phyloP scores from a whole-genome alignment of 2,888 invertebrate species.

The Corbicula japonica region DNA sequence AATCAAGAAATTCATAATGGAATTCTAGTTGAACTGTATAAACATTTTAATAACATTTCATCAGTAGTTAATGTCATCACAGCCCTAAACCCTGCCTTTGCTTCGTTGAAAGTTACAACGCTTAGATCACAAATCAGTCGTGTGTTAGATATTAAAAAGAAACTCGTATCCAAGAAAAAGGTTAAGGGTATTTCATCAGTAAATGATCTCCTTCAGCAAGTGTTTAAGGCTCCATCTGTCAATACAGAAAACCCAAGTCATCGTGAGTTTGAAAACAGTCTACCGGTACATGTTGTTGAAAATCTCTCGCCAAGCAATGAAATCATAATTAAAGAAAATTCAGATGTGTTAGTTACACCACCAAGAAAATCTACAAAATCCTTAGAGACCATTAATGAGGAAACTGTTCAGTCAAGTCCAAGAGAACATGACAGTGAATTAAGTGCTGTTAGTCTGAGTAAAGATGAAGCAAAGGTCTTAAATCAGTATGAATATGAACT shows the following conservation, averaged over 20 bases:
- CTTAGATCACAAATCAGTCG: not conserved
- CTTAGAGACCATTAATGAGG: not conserved
- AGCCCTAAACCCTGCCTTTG: not conserved
- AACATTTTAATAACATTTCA: not conserved
- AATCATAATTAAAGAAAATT: not conserved
- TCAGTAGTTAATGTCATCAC: not conserved
- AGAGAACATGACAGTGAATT: not conserved
- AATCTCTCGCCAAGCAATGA: no score
- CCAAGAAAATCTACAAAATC: not conserved
- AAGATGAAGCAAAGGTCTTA: not conserved
- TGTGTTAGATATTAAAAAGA: not conserved
- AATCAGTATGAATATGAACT: conserved; percentile 2
- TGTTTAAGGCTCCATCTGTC: no score
- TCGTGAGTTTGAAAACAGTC: no score
- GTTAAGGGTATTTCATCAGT: not conserved
- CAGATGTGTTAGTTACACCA: not conserved
- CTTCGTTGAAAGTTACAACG: not conserved
- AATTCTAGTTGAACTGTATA: not conserved
- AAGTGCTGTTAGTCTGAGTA: not conserved
- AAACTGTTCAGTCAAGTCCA: not conserved
- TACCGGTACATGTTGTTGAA: no score
- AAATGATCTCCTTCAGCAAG: not conserved
- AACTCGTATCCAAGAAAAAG: conserved; percentile 5
- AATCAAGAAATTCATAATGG: not conserved
- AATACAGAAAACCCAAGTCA: no score